These are phyloP conservation scores for Brachyhypopomus occidentalis DNA, from an alignment of 2,113 vertebrate genomes.

Conservation along the genomic window DNA sequence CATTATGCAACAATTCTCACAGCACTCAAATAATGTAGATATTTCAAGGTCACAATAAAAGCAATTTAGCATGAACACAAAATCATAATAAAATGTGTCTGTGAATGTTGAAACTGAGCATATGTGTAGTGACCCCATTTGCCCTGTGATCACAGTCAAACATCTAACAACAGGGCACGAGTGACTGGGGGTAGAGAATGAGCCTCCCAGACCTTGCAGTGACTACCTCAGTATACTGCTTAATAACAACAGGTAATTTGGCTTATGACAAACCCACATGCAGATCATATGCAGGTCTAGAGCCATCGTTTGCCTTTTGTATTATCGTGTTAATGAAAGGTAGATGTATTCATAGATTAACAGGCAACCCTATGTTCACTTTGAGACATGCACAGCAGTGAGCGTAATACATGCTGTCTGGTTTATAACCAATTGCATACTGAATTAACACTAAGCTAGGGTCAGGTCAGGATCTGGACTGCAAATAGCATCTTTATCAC, in stretches of 20 bases:
- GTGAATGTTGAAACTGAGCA: conserved; percentile 30
- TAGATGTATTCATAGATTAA: no score
- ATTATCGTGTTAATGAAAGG: background rate
- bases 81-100: background rate
- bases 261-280: no score
- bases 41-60: background rate
- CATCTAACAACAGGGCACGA: conserved; percentile 23
- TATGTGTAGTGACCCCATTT: conserved; percentile 26
- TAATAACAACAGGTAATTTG: background rate
- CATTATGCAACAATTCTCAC: no score
- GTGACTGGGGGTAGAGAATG: background rate
- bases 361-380: no score
- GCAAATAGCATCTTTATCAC: background rate
- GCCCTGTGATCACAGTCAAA: background rate
- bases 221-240: background rate
- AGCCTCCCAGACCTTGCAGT: background rate
- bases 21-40: no score
- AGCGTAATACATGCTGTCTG: background rate
- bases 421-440: background rate
- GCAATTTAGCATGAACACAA: background rate
- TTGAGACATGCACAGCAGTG: no score
- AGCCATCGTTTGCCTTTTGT: no score
- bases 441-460: background rate
- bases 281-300: no score
- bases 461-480: conserved; percentile 3